Evolutionary conservation across 2,797 vertebrate genomes (phyloP).

Genomic region (Kryptolebias ocellatus): DNA sequence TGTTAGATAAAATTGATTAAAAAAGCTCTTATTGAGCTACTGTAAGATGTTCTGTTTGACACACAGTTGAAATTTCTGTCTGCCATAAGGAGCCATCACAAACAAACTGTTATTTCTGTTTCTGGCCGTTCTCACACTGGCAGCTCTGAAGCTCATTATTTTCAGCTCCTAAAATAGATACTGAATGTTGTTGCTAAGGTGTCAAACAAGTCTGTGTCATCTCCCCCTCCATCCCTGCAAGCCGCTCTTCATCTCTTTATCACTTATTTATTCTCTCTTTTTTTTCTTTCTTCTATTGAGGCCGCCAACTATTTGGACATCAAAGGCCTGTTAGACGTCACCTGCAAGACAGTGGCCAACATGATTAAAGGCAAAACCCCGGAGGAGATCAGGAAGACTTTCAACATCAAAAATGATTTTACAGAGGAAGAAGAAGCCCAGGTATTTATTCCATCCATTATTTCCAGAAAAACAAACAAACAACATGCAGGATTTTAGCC

Average conservation of each 20-base stretch:
- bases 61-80: too few relatives aligned
- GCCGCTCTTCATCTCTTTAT: not conserved
- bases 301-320: constrained; percentile 99
- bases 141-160: not conserved
- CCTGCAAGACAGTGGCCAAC: constrained; percentile 96
- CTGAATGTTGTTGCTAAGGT: not conserved
- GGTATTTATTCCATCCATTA: constrained; percentile 76
- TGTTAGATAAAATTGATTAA: too few relatives aligned
- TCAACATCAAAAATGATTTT: constrained; percentile 99
- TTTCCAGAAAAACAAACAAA: not conserved
- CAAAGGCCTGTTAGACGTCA: constrained; percentile 95
- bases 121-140: not conserved
- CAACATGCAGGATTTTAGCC: not conserved
- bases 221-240: not conserved
- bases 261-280: not conserved
- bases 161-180: not conserved
- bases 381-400: constrained; percentile 99
- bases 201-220: not conserved
- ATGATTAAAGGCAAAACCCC: constrained; percentile 99
- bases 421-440: constrained; percentile 99
- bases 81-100: too few relatives aligned
- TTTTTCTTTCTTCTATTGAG: constrained; percentile 74
- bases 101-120: too few relatives aligned
- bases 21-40: too few relatives aligned
- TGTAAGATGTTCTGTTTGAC: too few relatives aligned